Base-by-base conservation (phyloP, 2,888 invertebrate species). In the Napeogenes sylphis region DNA sequence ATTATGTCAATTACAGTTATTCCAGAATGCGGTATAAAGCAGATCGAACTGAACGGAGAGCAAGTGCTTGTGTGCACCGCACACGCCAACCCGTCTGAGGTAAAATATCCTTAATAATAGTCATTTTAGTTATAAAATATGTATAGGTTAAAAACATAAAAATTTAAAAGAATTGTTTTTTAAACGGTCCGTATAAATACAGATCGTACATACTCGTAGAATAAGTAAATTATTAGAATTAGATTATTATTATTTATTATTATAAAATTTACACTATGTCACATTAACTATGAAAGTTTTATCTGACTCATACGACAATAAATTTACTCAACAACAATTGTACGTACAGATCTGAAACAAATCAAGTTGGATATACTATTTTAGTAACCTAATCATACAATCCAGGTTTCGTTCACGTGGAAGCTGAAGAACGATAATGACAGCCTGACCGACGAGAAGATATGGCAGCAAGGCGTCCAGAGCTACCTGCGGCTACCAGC, bases 341-440 rank as follows among this genome's bases (percentile, higher is more conserved):
- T 21, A 21, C 21, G 21, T 21, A 21, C 21, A 21, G 21, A 21
- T 21, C 21, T 21, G 21, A 21, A 21, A 21, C 21, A 21, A 21
- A 21, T 21, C 21, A 21, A 21, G 21, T 21, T 21, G 21, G 21
- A 21, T 21, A 21, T 21, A 21, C 21, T 21, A 21, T 21, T 21
- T 21, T 21, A 21, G 21, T 21, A 21, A 21, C 21, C 21, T 21
- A 21, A 21, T 21, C 21, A 21, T 21, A 21, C 21, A 21, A 21
- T 21, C 21, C 81, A 93, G 93, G 92, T 92, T 14, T 92, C 93
- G 63, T 98, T 97, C 88, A 91, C 92, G 42, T 98, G 98, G 97
- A 94, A 93, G 75, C 92, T 96, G 67, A 96, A 96, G 84, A 95
- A 94, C 74, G 95, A 95, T 77, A 96, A 97, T 82, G 95, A 96